Percentiles rank a stretch among this genome's conserved stretches.
Evolutionary conservation across 2,888 invertebrate genomes (phyloP).

Genomic region (Melinaea menophilus): DNA sequence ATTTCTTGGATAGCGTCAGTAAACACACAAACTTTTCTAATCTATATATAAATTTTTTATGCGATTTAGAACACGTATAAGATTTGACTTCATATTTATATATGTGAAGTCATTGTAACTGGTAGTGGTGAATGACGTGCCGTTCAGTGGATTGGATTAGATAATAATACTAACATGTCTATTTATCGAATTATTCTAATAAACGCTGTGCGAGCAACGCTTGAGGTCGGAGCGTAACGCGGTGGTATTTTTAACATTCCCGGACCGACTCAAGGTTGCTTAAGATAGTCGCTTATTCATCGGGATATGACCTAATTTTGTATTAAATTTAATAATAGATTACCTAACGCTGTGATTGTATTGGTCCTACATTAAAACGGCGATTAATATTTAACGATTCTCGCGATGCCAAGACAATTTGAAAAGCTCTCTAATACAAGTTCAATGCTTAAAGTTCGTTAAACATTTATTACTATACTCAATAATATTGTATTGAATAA

Average conservation of each 20-base stretch:
- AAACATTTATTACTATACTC: neutral
- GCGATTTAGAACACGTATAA: neutral
- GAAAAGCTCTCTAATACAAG: neutral
- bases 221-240: slow-evolving; percentile 51
- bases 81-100: neutral
- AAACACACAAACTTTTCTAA: neutral
- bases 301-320: slow-evolving; percentile 75
- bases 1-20: neutral
- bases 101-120: slow-evolving; percentile 16
- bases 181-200: slow-evolving; percentile 55
- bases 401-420: neutral
- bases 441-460: slow-evolving; percentile 8
- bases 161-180: slow-evolving; percentile 35
- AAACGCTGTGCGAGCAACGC: slow-evolving; percentile 44
- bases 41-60: neutral
- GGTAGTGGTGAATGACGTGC: slow-evolving; percentile 27
- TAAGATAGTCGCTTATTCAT: slow-evolving; percentile 73
- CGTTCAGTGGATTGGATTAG: slow-evolving; percentile 31
- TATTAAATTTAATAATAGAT: slow-evolving; percentile 56
- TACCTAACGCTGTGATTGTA: slow-evolving; percentile 18
- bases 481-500: neutral
- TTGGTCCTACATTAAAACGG: slow-evolving; percentile 12
- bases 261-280: slow-evolving; percentile 75
- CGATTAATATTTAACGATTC: slow-evolving; percentile 19
- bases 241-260: slow-evolving; percentile 77